These are phyloP conservation scores for Helarctos malayanus DNA, from an alignment of 2,797 vertebrate species.

Conservation along the genomic window DNA sequence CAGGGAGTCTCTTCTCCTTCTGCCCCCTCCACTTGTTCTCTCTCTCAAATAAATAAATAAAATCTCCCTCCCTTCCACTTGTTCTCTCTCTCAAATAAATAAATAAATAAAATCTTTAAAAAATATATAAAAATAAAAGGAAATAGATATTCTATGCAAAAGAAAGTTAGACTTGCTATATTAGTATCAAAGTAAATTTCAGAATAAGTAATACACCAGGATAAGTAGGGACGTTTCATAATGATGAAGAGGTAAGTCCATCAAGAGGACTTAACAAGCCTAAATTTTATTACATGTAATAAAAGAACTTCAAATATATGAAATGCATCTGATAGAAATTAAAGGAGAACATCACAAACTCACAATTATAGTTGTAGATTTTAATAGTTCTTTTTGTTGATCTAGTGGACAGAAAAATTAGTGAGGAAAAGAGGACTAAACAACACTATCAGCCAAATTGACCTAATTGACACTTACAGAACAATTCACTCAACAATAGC, in stretches of 20 bases:
- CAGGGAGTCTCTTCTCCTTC: not conserved
- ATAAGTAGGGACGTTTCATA: constrained; percentile 4
- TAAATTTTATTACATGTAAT: not conserved
- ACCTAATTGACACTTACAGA: not conserved
- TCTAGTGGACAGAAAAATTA: not conserved
- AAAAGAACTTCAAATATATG: not conserved
- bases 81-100: not conserved
- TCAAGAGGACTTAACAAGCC: not conserved
- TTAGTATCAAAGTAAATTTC: constrained; percentile 43
- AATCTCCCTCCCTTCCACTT: not conserved
- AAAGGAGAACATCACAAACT: not conserved
- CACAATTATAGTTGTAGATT: not conserved
- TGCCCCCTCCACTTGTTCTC: no score
- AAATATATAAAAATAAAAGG: not conserved
- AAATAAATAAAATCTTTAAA: not conserved
- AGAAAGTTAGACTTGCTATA: not conserved
- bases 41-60: not conserved
- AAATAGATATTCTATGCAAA: not conserved
- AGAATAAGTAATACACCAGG: not conserved
- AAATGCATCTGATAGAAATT: constrained; percentile 45
- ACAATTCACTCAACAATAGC: not conserved
- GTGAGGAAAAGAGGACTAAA: not conserved
- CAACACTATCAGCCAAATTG: not conserved
- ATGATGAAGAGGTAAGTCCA: not conserved
- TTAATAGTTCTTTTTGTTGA: constrained; percentile 5